Base-by-base conservation (phyloP, 1,140 invertebrate genomes). In the Heterodera schachtii region DNA sequence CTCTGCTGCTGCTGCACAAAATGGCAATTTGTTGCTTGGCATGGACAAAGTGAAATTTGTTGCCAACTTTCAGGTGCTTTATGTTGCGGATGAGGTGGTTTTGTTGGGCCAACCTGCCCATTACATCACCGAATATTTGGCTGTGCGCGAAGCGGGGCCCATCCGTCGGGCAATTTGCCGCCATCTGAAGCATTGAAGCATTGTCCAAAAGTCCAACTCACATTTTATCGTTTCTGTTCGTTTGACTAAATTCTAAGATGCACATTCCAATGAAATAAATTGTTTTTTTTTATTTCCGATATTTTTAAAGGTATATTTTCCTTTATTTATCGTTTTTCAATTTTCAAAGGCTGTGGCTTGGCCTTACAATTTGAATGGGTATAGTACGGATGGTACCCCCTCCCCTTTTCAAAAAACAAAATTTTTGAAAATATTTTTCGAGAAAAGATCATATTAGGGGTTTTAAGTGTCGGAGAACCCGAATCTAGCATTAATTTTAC, bases 81-180 rank as follows among this genome's bases (percentile, higher is more conserved):
- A 82, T 52, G 52, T 19, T 21, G 74, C 71, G 16, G 84, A 85
- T 46, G 52, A 86, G 78, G 64, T 78, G 11, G 81, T 85, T 43
- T 74, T 57, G 19, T 46, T 86, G 77, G 77, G 21, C 3, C 69
- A 71, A 9, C 46, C 41, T 31, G 67, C 49, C 7, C 47, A 47
- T 47, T 85, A 85, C 70, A 49, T 85, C 21, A 76, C 85, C 3
- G 81, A 86, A 73, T 85, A 81, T 76, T 76, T 85, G 57, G 84
- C 85, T 66, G 46, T 85, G 41, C 76, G 78, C 31, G 84, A 85
- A 80, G 70, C 77, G 21, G 57, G 74, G 41, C 60, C 76, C 19
- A 31, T 85, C 31, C 49, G 73, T 16, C 49, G 76, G n/a, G 46
- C 85, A 43, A n/a, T 85, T 43, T 64, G 47, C 21, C 66, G 69